Evolutionary conservation across 2,888 invertebrate species (phyloP), one percentile per base, ranked within the genome.

Genomic region (Yponomeuta sedellus): DNA sequence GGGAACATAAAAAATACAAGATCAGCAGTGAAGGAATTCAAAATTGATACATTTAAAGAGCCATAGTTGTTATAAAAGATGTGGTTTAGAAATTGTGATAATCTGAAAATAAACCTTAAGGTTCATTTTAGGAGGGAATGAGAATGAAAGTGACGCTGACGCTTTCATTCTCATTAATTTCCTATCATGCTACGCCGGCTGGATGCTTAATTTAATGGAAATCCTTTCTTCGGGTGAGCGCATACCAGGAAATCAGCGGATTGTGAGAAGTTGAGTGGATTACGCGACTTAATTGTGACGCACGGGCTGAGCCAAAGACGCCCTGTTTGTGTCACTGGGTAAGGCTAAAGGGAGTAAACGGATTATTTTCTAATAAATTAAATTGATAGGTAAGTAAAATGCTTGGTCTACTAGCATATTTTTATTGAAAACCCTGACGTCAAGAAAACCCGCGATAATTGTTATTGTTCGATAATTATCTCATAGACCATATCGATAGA

Each of bases 131-230:
- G n/a, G n/a, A n/a, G n/a, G n/a, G n/a, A n/a, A n/a, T n/a, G n/a
- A n/a, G n/a, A n/a, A n/a, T n/a, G n/a, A n/a, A n/a, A n/a, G n/a
- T n/a, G n/a, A n/a, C 25, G 25, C 1, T n/a, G 25, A 25, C 25
- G 25, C 25, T 25, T 25, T 25, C 3, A 25, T 25, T 25, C 25
- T 52, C 16, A 3, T 12, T 4, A 52, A 44, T 16, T 16, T 16
- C 3, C 3, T 16, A 12, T 52, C 44, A 16, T 52, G 44, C 44
- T 52, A 52, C 44, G 44, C 16, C 16, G 16, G 44, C 44, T 16
- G 44, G 44, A 52, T 52, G 90, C 78, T 88, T 90, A 91, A 91
- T 91, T 90, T 86, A 77, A 88, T 82, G 90, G 88, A 91, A 89
- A 87, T 85, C 83, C 77, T 75, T 76, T 72, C 70, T 73, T 74